phyloP scores from a whole-genome alignment of 2,797 vertebrate species.

The Diplodus puntazzo region DNA sequence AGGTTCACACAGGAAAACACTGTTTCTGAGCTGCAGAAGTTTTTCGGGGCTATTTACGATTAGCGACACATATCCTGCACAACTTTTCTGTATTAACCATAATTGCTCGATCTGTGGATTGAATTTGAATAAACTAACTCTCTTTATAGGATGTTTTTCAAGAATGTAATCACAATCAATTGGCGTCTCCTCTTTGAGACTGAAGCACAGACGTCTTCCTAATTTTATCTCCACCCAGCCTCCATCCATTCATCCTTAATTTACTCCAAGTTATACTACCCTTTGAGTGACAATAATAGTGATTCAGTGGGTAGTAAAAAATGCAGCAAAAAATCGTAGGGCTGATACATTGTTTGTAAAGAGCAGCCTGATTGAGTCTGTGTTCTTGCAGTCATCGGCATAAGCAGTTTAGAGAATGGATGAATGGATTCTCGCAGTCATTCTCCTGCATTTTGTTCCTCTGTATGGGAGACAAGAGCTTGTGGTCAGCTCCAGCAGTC shows the following conservation, averaged over 20 bases:
- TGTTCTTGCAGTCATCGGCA: neutral
- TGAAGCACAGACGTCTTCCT: conserved; percentile 28
- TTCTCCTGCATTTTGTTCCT: conserved; percentile 13
- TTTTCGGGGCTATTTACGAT: conserved; percentile 41
- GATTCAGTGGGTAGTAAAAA: conserved; percentile 29
- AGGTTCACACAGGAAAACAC: conserved; percentile 22
- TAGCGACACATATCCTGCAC: conserved; percentile 13
- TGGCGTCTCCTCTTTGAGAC: conserved; percentile 6
- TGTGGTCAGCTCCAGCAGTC: conserved; percentile 41
- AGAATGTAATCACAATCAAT: conserved; percentile 21
- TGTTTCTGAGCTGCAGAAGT: conserved; percentile 22
- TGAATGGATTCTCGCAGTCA: conserved; percentile 3
- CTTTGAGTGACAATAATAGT: conserved; percentile 17
- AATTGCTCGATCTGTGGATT: conserved; percentile 32
- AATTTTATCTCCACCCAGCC: conserved; percentile 22
- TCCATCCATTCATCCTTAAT: conserved; percentile 34
- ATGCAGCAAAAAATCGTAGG: conserved; percentile 15
- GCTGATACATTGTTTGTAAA: conserved; percentile 34
- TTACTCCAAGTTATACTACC: conserved; percentile 18
- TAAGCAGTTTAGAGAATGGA: neutral
- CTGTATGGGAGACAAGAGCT: conserved; percentile 13
- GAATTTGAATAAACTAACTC: conserved; percentile 38
- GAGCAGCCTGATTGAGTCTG: neutral
- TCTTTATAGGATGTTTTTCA: conserved; percentile 31
- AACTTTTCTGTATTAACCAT: conserved; percentile 10